Base-by-base conservation (phyloP, 2,113 vertebrate genomes). In the Ellobius talpinus region DNA sequence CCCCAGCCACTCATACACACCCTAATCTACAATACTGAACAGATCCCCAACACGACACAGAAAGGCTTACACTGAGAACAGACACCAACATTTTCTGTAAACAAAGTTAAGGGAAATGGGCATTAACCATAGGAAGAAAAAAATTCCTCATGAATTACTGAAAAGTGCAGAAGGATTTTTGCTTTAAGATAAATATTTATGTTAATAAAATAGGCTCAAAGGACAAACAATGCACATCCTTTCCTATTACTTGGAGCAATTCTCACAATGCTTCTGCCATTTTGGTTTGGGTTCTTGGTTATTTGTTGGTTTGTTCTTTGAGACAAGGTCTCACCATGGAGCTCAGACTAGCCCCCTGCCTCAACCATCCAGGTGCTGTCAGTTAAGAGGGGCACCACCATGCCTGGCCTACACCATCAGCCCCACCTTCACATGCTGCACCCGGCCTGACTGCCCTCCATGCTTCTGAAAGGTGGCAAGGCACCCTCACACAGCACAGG, bases 181-280 rank as follows among this genome's bases (percentile, higher is more conserved):
- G 2, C 65, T 90, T 96, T 89, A 78, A 94, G 92, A 82, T 50
- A 63, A 50, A 7, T 16, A 61, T 78, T 73, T 89, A 58, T 58
- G 94, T 89, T 90, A 85, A 70, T 76, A 52, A 65, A n/a, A 86
- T 2, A 61, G 3, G 17, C 33, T 84, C 77, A 72, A 47, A 55
- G 31, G 42, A 93, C 33, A 93, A 74, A 88, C 65, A 31, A 47
- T 3, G 12, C 52, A 19, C 23, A 1, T 19, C 58, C 47, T 63
- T 42, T 61, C 19, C 47, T 45, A 65, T 31, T 33, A 31, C 39
- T 16, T 39, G 24, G 17, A 79, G 76, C 21, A 17, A 11, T 68
- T 68, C 76, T 79, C 31, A 72, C 10, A 55, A 7, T 23, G 24
- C 68, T 19, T 36, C 42, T 79, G 23, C 45, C 61, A 66, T 87